Percentiles rank a stretch among this genome's conserved stretches.
Evolutionary conservation across 53 echinoderm and acorn worm genomes (phyloP).

Genomic region (Crossaster papposus): DNA sequence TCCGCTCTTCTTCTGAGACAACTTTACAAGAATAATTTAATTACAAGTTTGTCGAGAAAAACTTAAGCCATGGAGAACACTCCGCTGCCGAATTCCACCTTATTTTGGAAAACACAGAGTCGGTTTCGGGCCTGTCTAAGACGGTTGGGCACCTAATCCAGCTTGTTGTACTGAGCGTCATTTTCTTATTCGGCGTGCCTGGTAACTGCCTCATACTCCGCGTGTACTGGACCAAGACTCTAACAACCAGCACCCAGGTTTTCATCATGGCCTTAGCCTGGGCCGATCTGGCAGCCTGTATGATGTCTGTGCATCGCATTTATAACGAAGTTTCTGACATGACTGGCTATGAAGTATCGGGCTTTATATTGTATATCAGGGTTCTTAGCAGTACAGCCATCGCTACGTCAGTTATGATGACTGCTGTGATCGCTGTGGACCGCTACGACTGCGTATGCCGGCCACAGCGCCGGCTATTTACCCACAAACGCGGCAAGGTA

Average conservation of each 20-base stretch:
- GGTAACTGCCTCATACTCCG: constrained; percentile 62
- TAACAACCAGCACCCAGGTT: constrained; percentile 60
- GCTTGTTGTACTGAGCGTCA: neutral
- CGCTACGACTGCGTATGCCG: constrained; percentile 43
- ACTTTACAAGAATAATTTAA: too few relatives aligned
- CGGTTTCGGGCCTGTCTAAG: neutral
- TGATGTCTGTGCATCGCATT: neutral
- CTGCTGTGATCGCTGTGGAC: constrained; percentile 29
- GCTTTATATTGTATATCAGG: neutral
- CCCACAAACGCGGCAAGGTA: constrained; percentile 22
- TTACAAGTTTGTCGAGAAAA: neutral
- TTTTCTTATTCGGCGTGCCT: constrained; percentile 41
- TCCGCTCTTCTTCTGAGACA: too few relatives aligned
- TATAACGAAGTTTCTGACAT: neutral
- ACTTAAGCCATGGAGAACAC: neutral
- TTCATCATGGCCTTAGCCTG: constrained; percentile 62
- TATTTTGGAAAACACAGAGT: neutral
- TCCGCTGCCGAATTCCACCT: neutral
- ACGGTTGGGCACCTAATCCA: neutral
- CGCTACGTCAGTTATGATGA: constrained; percentile 23
- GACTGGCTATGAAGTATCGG: neutral
- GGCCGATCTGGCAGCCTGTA: constrained; percentile 49
- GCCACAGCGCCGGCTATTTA: constrained; percentile 27
- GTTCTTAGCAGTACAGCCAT: neutral
- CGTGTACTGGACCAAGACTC: constrained; percentile 59